These are phyloP conservation scores for Clarias platycephalus DNA, from an alignment of 2,797 vertebrate species.

Conservation along the genomic window DNA sequence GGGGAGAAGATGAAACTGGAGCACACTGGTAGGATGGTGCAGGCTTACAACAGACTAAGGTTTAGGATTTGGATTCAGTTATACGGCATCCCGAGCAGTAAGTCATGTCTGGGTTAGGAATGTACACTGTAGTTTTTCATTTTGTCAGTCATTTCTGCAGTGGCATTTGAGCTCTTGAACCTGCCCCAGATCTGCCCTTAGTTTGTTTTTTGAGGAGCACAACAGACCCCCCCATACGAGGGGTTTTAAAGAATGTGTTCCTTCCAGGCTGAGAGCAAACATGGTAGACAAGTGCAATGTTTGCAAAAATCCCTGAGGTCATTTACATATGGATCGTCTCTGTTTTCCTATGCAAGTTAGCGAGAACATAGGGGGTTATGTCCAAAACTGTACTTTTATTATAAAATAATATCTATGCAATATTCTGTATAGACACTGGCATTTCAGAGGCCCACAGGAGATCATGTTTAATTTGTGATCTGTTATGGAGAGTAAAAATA, in stretches of 20 bases:
- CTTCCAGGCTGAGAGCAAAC: slow-evolving; percentile 32
- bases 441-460: slow-evolving; percentile 31
- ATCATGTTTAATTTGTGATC: slow-evolving; percentile 10
- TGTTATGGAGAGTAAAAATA: background rate
- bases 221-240: background rate
- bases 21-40: slow-evolving; percentile 41
- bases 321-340: slow-evolving; percentile 14
- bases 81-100: background rate
- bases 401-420: background rate
- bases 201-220: background rate
- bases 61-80: slow-evolving; percentile 24
- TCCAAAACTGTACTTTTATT: too few species aligned
- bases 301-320: slow-evolving; percentile 27
- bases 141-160: background rate
- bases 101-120: background rate
- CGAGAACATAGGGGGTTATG: background rate
- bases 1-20: slow-evolving; percentile 28
- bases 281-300: slow-evolving; percentile 42
- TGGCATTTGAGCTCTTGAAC: background rate
- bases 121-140: background rate
- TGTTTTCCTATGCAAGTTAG: slow-evolving; percentile 7
- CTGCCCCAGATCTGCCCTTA: background rate
- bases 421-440: background rate
- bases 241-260: slow-evolving; percentile 7
- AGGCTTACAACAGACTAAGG: slow-evolving; percentile 7